phyloP scores from a whole-genome alignment of 2,888 invertebrate genomes.

The Lasius platythorax region DNA sequence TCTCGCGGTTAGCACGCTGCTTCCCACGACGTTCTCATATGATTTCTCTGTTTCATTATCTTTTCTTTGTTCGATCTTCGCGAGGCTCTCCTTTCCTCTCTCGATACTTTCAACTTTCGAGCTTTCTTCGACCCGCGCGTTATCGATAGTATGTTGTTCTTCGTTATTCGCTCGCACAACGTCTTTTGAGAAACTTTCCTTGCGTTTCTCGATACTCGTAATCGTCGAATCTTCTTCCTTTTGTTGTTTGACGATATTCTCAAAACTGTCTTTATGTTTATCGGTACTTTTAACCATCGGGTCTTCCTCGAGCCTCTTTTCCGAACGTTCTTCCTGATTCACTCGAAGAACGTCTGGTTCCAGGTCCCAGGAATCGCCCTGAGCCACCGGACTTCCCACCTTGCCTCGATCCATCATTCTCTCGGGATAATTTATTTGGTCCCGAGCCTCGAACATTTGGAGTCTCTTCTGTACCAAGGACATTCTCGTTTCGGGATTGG shows the following conservation, averaged over 20 bases:
- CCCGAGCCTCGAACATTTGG: slow-evolving; percentile 77
- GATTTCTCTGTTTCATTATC: slow-evolving; percentile 18
- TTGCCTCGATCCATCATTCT: background rate
- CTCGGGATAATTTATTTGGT: slow-evolving; percentile 20
- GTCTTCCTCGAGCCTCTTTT: slow-evolving; percentile 22
- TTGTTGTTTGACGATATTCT: slow-evolving; percentile 17
- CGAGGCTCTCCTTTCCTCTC: background rate
- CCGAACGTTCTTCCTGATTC: slow-evolving; percentile 14
- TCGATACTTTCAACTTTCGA: background rate
- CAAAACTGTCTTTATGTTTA: slow-evolving; percentile 7
- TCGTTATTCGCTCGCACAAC: background rate
- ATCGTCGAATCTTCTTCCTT: slow-evolving; percentile 5
- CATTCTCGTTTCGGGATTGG: slow-evolving; percentile 53
- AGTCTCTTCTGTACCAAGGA: slow-evolving; percentile 81
- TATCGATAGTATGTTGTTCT: background rate
- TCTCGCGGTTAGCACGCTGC: slow-evolving; percentile 60
- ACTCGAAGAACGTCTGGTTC: slow-evolving; percentile 25
- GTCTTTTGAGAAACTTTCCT: slow-evolving; percentile 13
- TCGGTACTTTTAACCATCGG: slow-evolving; percentile 19
- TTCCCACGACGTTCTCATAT: slow-evolving; percentile 16
- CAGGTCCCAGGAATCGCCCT: slow-evolving; percentile 26
- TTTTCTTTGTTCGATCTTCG: background rate
- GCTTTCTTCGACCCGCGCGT: background rate
- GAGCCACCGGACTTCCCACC: background rate
- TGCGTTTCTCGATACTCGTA: background rate